Evolutionary conservation across 2,797 vertebrate species (phyloP).

Genomic region (Clarias pachynema): DNA sequence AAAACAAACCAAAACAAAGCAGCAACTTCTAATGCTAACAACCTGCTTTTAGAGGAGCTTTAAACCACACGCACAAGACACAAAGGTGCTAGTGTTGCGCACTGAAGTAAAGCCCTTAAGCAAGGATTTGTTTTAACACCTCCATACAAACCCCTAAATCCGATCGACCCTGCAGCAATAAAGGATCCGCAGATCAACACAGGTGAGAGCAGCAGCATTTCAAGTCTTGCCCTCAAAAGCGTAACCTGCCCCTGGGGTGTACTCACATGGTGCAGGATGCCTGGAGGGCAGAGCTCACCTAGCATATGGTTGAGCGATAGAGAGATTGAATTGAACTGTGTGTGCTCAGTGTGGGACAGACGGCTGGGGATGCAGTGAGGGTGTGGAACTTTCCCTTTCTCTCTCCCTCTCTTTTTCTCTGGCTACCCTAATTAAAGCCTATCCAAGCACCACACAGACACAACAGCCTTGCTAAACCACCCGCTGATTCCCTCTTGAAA

Average conservation of each 20-base stretch:
- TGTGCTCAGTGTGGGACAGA: conserved; percentile 63
- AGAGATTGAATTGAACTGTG: conserved; percentile 40
- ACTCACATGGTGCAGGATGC: conserved; percentile 42
- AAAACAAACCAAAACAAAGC: background rate
- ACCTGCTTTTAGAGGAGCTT: background rate
- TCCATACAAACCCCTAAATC: conserved; percentile 47
- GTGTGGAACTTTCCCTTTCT: conserved; percentile 42
- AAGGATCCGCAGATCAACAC: conserved; percentile 28
- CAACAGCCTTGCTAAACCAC: conserved; percentile 44
- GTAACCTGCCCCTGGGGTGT: conserved; percentile 8
- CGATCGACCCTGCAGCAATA: conserved; percentile 44
- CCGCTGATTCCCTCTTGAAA: conserved; percentile 39
- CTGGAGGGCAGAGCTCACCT: conserved; percentile 47
- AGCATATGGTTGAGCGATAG: conserved; percentile 53
- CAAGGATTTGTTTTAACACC: conserved; percentile 47
- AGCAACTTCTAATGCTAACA: background rate
- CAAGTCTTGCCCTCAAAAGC: background rate
- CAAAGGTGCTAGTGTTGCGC: background rate
- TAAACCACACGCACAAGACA: background rate
- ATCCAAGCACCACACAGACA: conserved; percentile 49
- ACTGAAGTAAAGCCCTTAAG: conserved; percentile 15
- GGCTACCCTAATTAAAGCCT: conserved; percentile 55
- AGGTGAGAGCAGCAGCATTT: conserved; percentile 29
- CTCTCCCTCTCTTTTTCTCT: conserved; percentile 15
- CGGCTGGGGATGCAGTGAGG: conserved; percentile 58